phyloP scores from a whole-genome alignment of 2,797 vertebrate genomes.

The Staurois parvus region DNA sequence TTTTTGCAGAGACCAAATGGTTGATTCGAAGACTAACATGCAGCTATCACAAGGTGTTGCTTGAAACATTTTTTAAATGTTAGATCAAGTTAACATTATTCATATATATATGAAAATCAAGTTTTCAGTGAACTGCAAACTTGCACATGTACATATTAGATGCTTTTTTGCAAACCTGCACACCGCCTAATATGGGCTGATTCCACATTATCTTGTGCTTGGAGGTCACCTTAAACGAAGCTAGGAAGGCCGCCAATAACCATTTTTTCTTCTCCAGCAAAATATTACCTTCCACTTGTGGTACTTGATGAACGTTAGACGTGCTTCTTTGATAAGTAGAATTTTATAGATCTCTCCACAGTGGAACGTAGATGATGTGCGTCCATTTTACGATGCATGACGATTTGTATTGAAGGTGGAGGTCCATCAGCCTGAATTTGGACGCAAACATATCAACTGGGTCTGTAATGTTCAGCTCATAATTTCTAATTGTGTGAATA shows the following conservation, averaged over 20 bases:
- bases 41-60: too few species aligned
- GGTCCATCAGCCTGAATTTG: neutral
- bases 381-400: constrained; percentile 27
- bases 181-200: neutral
- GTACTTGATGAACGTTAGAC: constrained; percentile 40
- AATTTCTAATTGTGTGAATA: neutral
- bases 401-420: neutral
- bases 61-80: too few species aligned
- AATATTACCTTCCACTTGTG: constrained; percentile 4
- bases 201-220: constrained; percentile 4
- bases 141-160: too few species aligned
- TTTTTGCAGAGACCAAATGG: too few species aligned
- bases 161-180: neutral
- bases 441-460: neutral
- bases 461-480: neutral
- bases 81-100: too few species aligned
- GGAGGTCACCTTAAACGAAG: constrained; percentile 12
- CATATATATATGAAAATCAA: too few species aligned
- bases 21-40: too few species aligned
- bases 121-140: too few species aligned
- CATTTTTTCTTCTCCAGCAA: neutral
- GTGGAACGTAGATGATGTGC: constrained; percentile 29
- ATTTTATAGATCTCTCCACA: too few species aligned
- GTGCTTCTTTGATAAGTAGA: constrained; percentile 43
- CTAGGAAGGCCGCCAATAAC: constrained; percentile 21